Conservation (phyloP, 1,140 invertebrate species). For the Drosophila yakuba region DNA sequence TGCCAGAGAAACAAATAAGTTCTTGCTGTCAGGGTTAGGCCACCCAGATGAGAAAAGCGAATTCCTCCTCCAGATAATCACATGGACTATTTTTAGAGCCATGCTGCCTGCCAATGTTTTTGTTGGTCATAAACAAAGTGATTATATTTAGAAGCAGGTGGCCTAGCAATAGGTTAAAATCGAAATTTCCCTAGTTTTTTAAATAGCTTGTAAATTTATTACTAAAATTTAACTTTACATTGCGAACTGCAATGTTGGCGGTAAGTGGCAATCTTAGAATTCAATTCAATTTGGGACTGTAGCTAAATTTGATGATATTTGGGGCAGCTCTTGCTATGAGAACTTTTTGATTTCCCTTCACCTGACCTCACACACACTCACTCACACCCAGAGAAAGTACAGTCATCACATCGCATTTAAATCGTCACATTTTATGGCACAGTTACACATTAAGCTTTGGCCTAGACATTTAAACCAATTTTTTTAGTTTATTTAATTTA, state of each 20-base stretch:
- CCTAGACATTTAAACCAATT: slow-evolving; percentile 49
- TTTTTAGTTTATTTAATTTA: slow-evolving; percentile 31
- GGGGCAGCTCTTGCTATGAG: slow-evolving; percentile 69
- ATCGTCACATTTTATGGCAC: slow-evolving; percentile 49
- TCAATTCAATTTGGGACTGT: slow-evolving; percentile 35
- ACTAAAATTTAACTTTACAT: slow-evolving; percentile 72
- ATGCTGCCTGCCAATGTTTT: slow-evolving; percentile 12
- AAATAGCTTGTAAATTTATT: slow-evolving; percentile 32
- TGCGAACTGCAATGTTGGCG: slow-evolving; percentile 79
- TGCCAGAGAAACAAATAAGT: slow-evolving; percentile 58
- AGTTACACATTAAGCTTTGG: slow-evolving; percentile 58
- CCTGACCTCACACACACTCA: slow-evolving; percentile 24
- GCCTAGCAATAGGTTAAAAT: slow-evolving; percentile 10
- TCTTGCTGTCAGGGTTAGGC: slow-evolving; percentile 77
- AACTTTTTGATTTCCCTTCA: slow-evolving; percentile 54
- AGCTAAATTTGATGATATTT: slow-evolving; percentile 27
- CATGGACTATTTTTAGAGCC: slow-evolving; percentile 22
- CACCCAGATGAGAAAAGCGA: slow-evolving; percentile 27
- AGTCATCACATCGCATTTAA: slow-evolving; percentile 49
- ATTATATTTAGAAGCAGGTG: slow-evolving; percentile 22
- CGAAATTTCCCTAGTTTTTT: not conserved
- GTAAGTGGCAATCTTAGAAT: slow-evolving; percentile 70
- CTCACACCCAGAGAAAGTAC: slow-evolving; percentile 25
- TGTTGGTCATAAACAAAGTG: slow-evolving; percentile 29
- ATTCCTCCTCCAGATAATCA: slow-evolving; percentile 42